Evolutionary conservation across 1,140 invertebrate genomes (phyloP).

Genomic region (Drosophila bocqueti): DNA sequence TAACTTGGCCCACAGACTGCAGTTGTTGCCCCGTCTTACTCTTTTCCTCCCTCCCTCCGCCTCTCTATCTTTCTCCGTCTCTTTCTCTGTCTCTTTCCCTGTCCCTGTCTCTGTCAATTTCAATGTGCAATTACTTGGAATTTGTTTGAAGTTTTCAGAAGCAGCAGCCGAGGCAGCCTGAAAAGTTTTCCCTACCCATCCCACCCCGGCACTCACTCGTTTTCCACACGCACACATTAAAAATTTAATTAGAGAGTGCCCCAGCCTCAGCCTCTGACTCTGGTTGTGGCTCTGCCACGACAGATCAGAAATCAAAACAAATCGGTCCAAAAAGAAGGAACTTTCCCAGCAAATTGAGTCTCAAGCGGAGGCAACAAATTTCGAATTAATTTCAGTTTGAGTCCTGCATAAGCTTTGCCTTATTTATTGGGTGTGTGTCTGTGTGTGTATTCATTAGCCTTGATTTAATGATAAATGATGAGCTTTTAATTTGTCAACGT

Average conservation of each 20-base stretch:
- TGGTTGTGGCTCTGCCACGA: neutral
- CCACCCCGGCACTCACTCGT: neutral
- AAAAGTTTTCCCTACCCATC: slow-evolving; percentile 48
- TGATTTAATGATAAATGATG: slow-evolving; percentile 21
- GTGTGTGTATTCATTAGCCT: slow-evolving; percentile 11
- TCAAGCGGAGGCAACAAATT: slow-evolving; percentile 21
- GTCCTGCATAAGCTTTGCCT: slow-evolving; percentile 26
- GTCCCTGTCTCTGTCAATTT: slow-evolving; percentile 51
- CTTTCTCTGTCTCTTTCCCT: neutral
- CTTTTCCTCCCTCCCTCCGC: neutral
- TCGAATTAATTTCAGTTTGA: slow-evolving; percentile 40
- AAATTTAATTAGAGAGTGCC: slow-evolving; percentile 72
- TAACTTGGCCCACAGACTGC: slow-evolving; percentile 50
- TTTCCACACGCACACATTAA: slow-evolving; percentile 53
- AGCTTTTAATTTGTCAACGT: slow-evolving; percentile 24
- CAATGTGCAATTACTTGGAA: slow-evolving; percentile 79
- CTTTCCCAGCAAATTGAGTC: slow-evolving; percentile 51
- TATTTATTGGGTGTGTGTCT: slow-evolving; percentile 2
- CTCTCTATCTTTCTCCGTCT: neutral
- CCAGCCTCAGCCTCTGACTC: neutral
- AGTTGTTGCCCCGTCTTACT: slow-evolving; percentile 12
- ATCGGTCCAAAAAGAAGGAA: slow-evolving; percentile 37
- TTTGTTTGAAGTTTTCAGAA: slow-evolving; percentile 72
- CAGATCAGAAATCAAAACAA: slow-evolving; percentile 58
- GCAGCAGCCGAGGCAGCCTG: slow-evolving; percentile 35